Percentiles rank a stretch among this genome's conserved stretches.
These are phyloP conservation scores for Eilema griseolum DNA, from an alignment of 2,888 invertebrate species.

Conservation along the genomic window DNA sequence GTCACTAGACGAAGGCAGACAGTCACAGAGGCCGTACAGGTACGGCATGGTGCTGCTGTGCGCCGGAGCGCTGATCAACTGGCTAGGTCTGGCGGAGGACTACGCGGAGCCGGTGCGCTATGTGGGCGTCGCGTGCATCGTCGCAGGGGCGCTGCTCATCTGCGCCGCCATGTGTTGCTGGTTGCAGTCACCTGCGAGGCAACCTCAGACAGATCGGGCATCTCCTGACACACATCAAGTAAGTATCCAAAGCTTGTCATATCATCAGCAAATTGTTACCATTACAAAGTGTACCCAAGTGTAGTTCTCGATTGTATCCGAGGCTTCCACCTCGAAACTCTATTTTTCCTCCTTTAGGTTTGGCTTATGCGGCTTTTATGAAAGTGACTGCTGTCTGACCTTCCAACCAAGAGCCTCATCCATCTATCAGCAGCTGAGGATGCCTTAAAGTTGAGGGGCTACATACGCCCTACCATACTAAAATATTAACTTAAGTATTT, in stretches of 20 bases:
- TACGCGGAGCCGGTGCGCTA: slow-evolving; percentile 91
- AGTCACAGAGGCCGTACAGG: slow-evolving; percentile 90
- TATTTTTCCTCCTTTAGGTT: no score
- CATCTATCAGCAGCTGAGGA: no score
- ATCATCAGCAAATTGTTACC: neutral
- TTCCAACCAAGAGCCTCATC: no score
- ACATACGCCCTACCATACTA: no score
- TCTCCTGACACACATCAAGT: slow-evolving; percentile 85
- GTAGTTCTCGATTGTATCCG: no score
- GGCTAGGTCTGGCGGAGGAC: slow-evolving; percentile 91
- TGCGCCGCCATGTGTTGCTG: slow-evolving; percentile 92
- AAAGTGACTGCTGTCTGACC: no score
- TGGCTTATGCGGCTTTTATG: no score
- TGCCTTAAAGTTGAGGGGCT: no score
- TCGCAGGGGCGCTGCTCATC: slow-evolving; percentile 91
- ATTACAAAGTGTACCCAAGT: no score
- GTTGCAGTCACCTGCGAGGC: slow-evolving; percentile 87
- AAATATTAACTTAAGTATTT: no score
- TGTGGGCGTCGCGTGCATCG: slow-evolving; percentile 91
- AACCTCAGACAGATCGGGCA: slow-evolving; percentile 76
- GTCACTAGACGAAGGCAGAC: slow-evolving; percentile 89
- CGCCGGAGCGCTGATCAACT: slow-evolving; percentile 91
- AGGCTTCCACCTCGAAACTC: no score
- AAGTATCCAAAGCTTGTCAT: slow-evolving; percentile 11
- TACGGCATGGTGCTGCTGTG: slow-evolving; percentile 91